These are phyloP conservation scores for Tipula unca DNA, from an alignment of 2,888 invertebrate species.

Conservation along the genomic window DNA sequence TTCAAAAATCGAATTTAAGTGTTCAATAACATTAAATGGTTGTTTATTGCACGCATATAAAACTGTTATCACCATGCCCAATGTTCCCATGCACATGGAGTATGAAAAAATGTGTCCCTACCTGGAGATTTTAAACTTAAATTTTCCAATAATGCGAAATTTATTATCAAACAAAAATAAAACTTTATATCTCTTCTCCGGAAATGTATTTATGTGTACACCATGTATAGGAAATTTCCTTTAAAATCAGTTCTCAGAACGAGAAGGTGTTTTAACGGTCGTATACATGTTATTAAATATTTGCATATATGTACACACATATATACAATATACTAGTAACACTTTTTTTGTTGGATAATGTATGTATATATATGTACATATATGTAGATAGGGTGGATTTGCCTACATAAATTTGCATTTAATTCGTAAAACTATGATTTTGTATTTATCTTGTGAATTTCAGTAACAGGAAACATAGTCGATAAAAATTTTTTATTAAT, in stretches of 20 bases:
- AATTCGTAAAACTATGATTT: neutral
- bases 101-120: neutral
- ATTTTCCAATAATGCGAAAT: neutral
- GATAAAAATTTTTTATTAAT: neutral
- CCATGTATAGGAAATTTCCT: neutral
- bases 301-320: neutral
- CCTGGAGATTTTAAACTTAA: neutral
- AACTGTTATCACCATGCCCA: neutral
- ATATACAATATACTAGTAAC: neutral
- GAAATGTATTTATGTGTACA: neutral
- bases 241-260: neutral
- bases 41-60: neutral
- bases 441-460: neutral
- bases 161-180: neutral
- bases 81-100: neutral
- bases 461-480: neutral
- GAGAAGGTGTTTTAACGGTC: neutral
- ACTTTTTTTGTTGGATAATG: neutral
- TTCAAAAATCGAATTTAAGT: too few species aligned
- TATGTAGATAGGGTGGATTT: neutral
- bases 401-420: neutral
- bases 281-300: neutral
- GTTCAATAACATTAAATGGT: neutral
- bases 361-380: too few species aligned
- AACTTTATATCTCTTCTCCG: neutral